Conservation (phyloP, 2,888 invertebrate species). For the Drosophila diplacantha region DNA sequence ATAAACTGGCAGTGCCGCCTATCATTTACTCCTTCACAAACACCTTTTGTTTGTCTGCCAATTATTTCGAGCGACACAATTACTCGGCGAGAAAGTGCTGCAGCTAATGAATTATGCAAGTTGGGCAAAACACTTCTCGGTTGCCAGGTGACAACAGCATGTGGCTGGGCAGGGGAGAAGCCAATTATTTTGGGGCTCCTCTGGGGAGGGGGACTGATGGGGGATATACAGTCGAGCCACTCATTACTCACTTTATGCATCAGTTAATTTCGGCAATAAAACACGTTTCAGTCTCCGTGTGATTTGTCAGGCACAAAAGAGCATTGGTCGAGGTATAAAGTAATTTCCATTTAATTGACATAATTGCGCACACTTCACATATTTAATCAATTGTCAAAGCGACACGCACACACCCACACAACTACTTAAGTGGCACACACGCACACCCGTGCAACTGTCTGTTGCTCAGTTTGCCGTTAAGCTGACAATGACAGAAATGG, state of each 20-base stretch:
- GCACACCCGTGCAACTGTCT: slow-evolving; percentile 43
- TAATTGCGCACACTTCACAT: slow-evolving; percentile 71
- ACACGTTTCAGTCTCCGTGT: slow-evolving; percentile 30
- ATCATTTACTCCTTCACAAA: not conserved
- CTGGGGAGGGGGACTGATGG: not conserved
- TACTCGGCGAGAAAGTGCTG: slow-evolving; percentile 5
- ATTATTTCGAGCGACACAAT: slow-evolving; percentile 11
- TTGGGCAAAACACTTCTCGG: slow-evolving; percentile 31
- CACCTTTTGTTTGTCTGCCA: slow-evolving; percentile 17
- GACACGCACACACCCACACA: slow-evolving; percentile 21
- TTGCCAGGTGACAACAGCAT: slow-evolving; percentile 19
- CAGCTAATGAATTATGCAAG: slow-evolving; percentile 26
- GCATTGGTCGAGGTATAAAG: slow-evolving; percentile 54
- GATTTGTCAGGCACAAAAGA: slow-evolving; percentile 42
- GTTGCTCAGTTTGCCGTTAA: slow-evolving; percentile 68
- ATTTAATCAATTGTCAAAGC: slow-evolving; percentile 68
- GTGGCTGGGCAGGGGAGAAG: slow-evolving; percentile 16
- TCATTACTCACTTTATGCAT: slow-evolving; percentile 46
- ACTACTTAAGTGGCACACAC: slow-evolving; percentile 41
- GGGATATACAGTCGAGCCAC: slow-evolving; percentile 3
- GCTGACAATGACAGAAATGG: slow-evolving; percentile 72
- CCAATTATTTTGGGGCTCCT: slow-evolving; percentile 52
- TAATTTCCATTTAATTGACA: slow-evolving; percentile 72
- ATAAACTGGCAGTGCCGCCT: not conserved
- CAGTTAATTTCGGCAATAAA: slow-evolving; percentile 38